Conservation (phyloP, 2,797 vertebrate species). For the Forpus xanthops region DNA sequence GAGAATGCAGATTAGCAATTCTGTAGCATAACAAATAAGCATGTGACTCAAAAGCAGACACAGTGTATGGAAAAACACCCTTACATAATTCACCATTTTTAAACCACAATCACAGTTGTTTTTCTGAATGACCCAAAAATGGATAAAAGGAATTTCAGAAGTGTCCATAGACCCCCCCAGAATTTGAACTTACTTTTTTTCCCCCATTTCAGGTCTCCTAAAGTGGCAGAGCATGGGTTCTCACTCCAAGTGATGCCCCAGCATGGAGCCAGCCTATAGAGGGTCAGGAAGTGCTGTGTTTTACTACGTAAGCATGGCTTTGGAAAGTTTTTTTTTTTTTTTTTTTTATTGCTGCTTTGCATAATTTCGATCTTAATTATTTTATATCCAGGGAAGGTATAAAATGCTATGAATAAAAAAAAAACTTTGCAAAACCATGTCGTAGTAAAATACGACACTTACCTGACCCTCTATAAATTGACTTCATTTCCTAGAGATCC, state of each 20-base stretch:
- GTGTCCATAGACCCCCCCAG: fast-evolving
- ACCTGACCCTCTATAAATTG: slow-evolving; percentile 66
- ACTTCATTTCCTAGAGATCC: slow-evolving; percentile 45
- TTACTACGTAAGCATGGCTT: slow-evolving; percentile 70
- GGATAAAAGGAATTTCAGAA: background rate
- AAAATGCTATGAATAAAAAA: slow-evolving; percentile 53
- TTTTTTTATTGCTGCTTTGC: slow-evolving; percentile 1
- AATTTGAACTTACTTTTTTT: slow-evolving; percentile 25
- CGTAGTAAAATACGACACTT: slow-evolving; percentile 65
- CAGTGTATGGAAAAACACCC: background rate
- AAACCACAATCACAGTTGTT: background rate
- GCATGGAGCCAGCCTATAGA: slow-evolving; percentile 58
- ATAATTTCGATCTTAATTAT: background rate
- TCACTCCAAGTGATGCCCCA: slow-evolving; percentile 64
- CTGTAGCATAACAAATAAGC: slow-evolving; percentile 14
- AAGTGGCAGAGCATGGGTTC: slow-evolving; percentile 58
- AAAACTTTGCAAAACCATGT: slow-evolving; percentile 73
- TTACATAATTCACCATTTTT: slow-evolving; percentile 1
- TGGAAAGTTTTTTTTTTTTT: slow-evolving; percentile 66
- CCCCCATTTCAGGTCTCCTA: slow-evolving; percentile 50
- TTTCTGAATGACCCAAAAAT: background rate
- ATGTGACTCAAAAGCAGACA: background rate
- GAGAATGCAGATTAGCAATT: slow-evolving; percentile 6
- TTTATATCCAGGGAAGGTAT: slow-evolving; percentile 51
- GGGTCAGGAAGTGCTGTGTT: slow-evolving; percentile 51